Percentiles rank a stretch among this genome's conserved stretches.
These are phyloP conservation scores for Stomatorhinus walkeri DNA, from an alignment of 2,797 vertebrate species.

Conservation along the genomic window DNA sequence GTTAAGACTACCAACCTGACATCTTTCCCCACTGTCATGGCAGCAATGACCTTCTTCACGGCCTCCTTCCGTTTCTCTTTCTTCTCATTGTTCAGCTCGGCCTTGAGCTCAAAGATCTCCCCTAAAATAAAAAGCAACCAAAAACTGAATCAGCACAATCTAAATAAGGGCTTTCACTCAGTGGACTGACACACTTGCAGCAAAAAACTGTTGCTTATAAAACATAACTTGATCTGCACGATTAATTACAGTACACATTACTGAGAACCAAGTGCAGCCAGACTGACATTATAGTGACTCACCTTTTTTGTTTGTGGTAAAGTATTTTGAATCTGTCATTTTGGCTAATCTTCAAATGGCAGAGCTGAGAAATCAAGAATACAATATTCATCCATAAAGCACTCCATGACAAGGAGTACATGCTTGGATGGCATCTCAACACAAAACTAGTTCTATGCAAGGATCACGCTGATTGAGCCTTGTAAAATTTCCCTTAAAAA, in stretches of 20 bases:
- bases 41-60: constrained; percentile 97
- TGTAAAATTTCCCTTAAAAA: neutral
- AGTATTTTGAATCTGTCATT: constrained; percentile 99
- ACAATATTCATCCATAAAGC: neutral
- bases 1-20: constrained; percentile 71
- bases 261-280: neutral
- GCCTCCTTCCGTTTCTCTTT: constrained; percentile 98
- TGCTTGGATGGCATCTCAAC: neutral
- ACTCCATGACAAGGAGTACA: neutral
- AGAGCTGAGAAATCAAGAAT: constrained; percentile 36
- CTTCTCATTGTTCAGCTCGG: constrained; percentile 98
- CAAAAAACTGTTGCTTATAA: neutral
- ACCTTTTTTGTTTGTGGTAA: constrained; percentile 99
- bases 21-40: constrained; percentile 98
- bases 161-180: neutral
- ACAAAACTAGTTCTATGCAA: neutral
- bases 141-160: neutral
- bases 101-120: constrained; percentile 98
- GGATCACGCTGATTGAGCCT: neutral
- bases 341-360: constrained; percentile 53
- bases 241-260: neutral
- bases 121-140: constrained; percentile 54
- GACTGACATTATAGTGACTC: constrained; percentile 29
- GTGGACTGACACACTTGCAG: neutral
- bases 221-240: neutral